Base-by-base conservation (phyloP, 2,888 invertebrate species). In the Diabrotica balteata region DNA sequence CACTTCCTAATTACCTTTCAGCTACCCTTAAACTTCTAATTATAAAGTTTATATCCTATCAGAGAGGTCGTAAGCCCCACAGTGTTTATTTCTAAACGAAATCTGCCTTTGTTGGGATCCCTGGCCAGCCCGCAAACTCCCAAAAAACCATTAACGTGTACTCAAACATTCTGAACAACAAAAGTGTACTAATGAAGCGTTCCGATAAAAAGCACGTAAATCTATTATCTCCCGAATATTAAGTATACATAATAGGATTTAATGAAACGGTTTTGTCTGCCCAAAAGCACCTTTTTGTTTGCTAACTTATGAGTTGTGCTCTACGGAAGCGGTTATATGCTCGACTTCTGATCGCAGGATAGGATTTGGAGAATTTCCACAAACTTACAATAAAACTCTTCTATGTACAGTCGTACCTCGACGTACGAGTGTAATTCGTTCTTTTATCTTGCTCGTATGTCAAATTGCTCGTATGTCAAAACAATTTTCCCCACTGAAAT, bases 221-320 rank as follows among this genome's bases (percentile, higher is more conserved):
- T 68, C 70, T 68, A 71, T 71, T 70, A 70, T 68, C 70, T 66
- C 53, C 42, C 52, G 70, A 62, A 53, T 62, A 62, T 66, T 63
- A 67, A 71, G 65, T 71, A 67, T 62, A 70, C 68, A 66, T 69
- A 69, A 68, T 71, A 69, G 69, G 66, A 69, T 72, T 63, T 70
- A 65, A 72, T 72, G 70, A 70, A 70, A 72, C 60, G 64, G 69
- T 69, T 72, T 65, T 72, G 67, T 67, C 57, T 57, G 66, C 63
- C 57, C 49, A 68, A 68, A 66, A n/a, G 64, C 64, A 60, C 65
- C 63, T 64, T 68, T 68, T 60, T 66, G 70, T 70, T 70, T 60
- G 65, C 60, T 60, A 66, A 70, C 68, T 70, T 60, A 66, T 63
- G 67, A 66, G 70, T 70, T 63, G 65, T 63, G 67, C 62, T 66